Evolutionary conservation across 2,797 vertebrate species (phyloP).

Genomic region (Hypotaenidia okinawae): DNA sequence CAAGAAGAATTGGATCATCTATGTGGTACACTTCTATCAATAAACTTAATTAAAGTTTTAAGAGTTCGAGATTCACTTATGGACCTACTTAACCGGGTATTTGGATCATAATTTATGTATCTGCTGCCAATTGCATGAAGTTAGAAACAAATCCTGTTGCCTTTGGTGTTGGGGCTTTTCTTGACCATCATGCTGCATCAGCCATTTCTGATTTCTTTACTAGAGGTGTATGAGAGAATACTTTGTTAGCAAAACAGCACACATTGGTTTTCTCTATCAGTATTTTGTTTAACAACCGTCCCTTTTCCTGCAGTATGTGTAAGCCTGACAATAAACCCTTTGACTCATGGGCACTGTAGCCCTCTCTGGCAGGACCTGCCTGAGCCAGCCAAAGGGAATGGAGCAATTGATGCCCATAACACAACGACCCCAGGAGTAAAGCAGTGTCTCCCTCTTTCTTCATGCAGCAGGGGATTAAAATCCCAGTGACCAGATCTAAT

Average conservation of each 20-base stretch:
- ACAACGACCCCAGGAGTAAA: not conserved
- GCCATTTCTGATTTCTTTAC: not conserved
- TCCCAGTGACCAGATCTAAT: not conserved
- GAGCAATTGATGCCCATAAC: not conserved
- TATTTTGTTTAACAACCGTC: not conserved
- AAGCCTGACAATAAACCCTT: not conserved
- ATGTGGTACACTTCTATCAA: not conserved
- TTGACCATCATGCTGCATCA: not conserved
- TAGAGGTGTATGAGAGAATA: not conserved
- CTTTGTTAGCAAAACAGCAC: not conserved
- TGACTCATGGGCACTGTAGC: not conserved
- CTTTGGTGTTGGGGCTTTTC: not conserved
- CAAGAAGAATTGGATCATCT: not conserved
- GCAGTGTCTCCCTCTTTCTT: not conserved
- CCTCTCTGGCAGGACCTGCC: not conserved
- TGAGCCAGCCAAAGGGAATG: not conserved
- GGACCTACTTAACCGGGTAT: not conserved
- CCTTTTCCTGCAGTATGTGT: not conserved
- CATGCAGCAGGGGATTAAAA: not conserved
- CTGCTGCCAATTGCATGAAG: not conserved
- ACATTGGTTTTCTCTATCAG: not conserved
- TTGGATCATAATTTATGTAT: not conserved
- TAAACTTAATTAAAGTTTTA: not conserved
- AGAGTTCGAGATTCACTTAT: not conserved
- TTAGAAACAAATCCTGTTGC: not conserved